Evolutionary conservation across 1,140 invertebrate genomes (phyloP), one percentile per base, ranked within the genome.

Genomic region (Neuroterus valhalla): DNA sequence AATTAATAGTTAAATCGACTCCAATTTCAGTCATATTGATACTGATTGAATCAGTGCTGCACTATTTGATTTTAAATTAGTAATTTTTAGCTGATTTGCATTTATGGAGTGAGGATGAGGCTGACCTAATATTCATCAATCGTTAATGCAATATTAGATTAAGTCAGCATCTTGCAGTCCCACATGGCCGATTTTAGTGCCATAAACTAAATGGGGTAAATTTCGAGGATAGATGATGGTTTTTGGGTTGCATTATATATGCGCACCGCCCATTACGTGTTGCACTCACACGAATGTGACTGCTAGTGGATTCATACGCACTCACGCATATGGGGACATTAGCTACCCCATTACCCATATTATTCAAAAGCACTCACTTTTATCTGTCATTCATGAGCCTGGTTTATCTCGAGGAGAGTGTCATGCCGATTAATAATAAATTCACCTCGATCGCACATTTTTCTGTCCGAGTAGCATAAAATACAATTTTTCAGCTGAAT

Each of bases 281-380:
- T 77, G 76, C 80, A 72, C 71, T 72, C 68, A 71, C 71, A 76
- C 74, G 74, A 62, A 75, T 46, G 52, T 70, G 55, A 62, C 15
- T 62, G 68, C 77, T 77, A 78, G 72, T 72, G 77, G 77, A 66
- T 72, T 71, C 75, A 17, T 62, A 73, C 62, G 74, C 78, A 78
- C 78, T 82, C 76, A 84, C 83, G 78, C 87, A 88, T 89, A 87
- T 87, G 87, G 87, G 80, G 76, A 86, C 86, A 88, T 89, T 89
- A 87, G 84, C 84, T 85, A 87, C 81, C 78, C 87, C 85, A 89
- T 89, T 89, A 89, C 81, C 74, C 87, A 77, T 86, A 88, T 88
- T 86, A 87, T 85, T 84, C 82, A 84, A 78, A 76, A 70, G 76
- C 72, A 62, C 72, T 23, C 67, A 66, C 73, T n/a, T 62, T 62